phyloP scores from a whole-genome alignment of 2,797 vertebrate genomes.

The Crossoptilon crossoptilon region DNA sequence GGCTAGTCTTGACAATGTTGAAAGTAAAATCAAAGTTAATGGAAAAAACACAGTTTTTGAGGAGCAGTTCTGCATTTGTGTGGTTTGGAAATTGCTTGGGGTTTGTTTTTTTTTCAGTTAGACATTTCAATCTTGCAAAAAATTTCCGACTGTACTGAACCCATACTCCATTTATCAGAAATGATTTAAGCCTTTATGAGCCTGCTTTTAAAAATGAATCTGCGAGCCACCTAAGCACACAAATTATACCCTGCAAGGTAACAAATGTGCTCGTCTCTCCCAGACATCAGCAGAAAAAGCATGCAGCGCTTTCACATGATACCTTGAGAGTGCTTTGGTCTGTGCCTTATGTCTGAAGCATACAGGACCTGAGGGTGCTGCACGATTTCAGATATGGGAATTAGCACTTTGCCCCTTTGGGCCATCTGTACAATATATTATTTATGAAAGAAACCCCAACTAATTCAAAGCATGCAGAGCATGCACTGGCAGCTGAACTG shows the following conservation, averaged over 20 bases:
- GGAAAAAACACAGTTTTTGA: background rate
- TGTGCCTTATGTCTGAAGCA: background rate
- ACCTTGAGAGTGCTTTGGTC: background rate
- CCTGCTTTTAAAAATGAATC: background rate
- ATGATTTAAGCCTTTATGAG: background rate
- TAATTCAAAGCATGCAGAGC: background rate
- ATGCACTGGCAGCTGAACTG: background rate
- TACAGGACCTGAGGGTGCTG: background rate
- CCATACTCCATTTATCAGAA: background rate
- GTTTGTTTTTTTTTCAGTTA: background rate
- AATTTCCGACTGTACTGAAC: background rate
- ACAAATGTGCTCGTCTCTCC: background rate
- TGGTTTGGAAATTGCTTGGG: background rate
- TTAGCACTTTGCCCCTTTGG: background rate
- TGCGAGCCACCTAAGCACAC: background rate
- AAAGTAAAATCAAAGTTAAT: background rate
- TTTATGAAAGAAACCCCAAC: background rate
- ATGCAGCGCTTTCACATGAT: background rate
- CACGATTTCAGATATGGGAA: background rate
- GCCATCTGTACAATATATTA: background rate
- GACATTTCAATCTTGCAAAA: background rate
- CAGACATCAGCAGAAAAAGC: fast-evolving
- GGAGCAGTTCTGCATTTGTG: background rate
- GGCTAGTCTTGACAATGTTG: background rate
- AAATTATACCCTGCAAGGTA: background rate